Evolutionary conservation across 2,888 invertebrate species (phyloP), one percentile per base, ranked within the genome.

Genomic region (Sphaeridia pumilis): DNA sequence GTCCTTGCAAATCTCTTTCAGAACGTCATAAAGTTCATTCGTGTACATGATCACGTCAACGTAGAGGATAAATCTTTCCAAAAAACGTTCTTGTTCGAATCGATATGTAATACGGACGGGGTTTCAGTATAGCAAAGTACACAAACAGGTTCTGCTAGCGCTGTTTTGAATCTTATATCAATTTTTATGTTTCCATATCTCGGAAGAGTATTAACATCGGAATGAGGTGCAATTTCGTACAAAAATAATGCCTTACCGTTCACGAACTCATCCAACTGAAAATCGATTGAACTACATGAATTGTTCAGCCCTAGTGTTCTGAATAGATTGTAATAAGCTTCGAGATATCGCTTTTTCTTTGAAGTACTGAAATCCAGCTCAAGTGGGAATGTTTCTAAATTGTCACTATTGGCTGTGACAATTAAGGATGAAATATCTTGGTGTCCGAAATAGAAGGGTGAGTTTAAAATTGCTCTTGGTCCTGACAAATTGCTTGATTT

Each of bases 101-200:
- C 47, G 14, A 61, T 57, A 28, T 56, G 46, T 24, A 59, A 20
- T 0, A 43, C 24, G 10, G 48, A 34, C 41, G 49, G 55, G 34
- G 53, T 52, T 14, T 61, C 61, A 1, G 52, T 25, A 25, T 58
- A 58, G 20, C 38, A 41, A 2, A 61, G n/a, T 3, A 58, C 61
- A 22, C 56, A 55, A 12, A 61, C 3, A 17, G 57, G 50, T 1
- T 49, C 10, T 0, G 53, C 20, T 0, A 46, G 10, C 1, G 53
- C 46, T 1, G 34, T 43, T 17, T 49, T 44, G 17, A 61, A 61
- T 12, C 46, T 47, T 1, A 61, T 25, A 3, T 52, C 43, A 43
- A 53, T 48, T 34, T 48, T 42, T 3, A 47, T 12, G 17, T 48
- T 48, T 43, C 48, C 43, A 28, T 48, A 22, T 24, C 21, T 38